These are phyloP conservation scores for Lasius fuliginosus DNA, from an alignment of 2,888 invertebrate species.

Conservation along the genomic window DNA sequence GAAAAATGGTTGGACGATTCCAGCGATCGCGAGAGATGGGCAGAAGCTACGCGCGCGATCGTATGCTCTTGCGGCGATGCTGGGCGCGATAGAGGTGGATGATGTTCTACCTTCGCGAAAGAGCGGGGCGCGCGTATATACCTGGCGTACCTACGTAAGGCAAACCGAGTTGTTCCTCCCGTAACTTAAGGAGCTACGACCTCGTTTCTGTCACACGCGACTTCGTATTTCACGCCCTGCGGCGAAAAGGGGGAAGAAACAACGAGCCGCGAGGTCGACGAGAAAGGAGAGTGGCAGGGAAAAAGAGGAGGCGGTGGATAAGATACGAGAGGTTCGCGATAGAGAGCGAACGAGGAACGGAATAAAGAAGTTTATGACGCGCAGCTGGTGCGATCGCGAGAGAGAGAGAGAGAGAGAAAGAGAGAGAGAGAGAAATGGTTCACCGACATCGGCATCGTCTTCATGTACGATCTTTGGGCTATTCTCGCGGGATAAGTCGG, in stretches of 20 bases:
- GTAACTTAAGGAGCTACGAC: slow-evolving; percentile 53
- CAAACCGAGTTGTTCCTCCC: slow-evolving; percentile 43
- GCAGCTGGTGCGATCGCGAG: background rate
- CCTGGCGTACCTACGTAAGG: slow-evolving; percentile 39
- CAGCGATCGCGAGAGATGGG: slow-evolving; percentile 8
- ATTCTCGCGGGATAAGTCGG: slow-evolving; percentile 42
- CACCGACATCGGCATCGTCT: slow-evolving; percentile 11
- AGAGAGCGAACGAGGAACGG: slow-evolving; percentile 29
- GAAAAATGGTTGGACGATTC: slow-evolving; percentile 43
- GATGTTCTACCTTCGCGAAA: slow-evolving; percentile 28
- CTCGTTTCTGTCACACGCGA: slow-evolving; percentile 56
- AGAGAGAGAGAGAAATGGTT: background rate
- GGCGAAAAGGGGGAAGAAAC: slow-evolving; percentile 16
- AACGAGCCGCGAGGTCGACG: background rate
- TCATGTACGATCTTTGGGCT: slow-evolving; percentile 27
- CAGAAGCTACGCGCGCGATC: slow-evolving; percentile 10
- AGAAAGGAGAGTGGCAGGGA: background rate
- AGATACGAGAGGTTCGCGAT: slow-evolving; percentile 44
- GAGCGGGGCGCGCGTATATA: background rate
- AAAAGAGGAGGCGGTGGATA: slow-evolving; percentile 7
- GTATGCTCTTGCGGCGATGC: background rate
- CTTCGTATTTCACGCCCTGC: slow-evolving; percentile 44
- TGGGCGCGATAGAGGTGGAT: slow-evolving; percentile 1
- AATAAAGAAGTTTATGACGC: slow-evolving; percentile 38
- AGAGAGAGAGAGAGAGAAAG: background rate